Percentiles rank a stretch among this genome's conserved stretches.
These are phyloP conservation scores for Cottus gobio DNA, from an alignment of 2,113 vertebrate species.

Conservation along the genomic window DNA sequence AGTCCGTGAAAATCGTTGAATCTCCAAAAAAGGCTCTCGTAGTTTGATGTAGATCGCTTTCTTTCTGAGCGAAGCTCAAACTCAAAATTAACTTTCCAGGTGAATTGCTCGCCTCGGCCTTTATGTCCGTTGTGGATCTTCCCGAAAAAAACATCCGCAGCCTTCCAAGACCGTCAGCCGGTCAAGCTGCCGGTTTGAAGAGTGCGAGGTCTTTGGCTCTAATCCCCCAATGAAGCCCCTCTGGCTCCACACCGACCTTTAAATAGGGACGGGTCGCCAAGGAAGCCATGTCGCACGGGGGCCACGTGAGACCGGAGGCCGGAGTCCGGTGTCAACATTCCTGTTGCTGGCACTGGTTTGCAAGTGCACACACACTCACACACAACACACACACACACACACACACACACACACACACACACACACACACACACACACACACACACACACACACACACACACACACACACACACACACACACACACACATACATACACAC, in stretches of 20 bases:
- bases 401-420: slow-evolving; percentile 9
- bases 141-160: slow-evolving; percentile 4
- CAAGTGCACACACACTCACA: neutral
- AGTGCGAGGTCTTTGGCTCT: slow-evolving; percentile 39
- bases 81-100: neutral
- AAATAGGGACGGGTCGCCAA: slow-evolving; percentile 73
- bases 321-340: slow-evolving; percentile 62
- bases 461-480: slow-evolving; percentile 17
- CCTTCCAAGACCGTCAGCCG: slow-evolving; percentile 2
- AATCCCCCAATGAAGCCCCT: slow-evolving; percentile 51
- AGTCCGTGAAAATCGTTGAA: neutral
- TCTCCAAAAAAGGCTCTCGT: neutral
- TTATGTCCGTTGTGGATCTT: slow-evolving; percentile 4
- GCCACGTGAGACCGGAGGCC: slow-evolving; percentile 47
- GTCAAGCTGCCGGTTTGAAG: slow-evolving; percentile 52
- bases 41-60: too few relatives aligned
- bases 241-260: slow-evolving; percentile 63
- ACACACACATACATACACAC: slow-evolving; percentile 18
- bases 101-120: neutral
- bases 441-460: slow-evolving; percentile 17
- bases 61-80: too few relatives aligned
- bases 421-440: neutral
- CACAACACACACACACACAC: slow-evolving; percentile 15
- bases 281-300: slow-evolving; percentile 58
- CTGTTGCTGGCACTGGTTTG: slow-evolving; percentile 13